These are phyloP conservation scores for Gallinago solitaria DNA, from an alignment of 2,797 vertebrate species.

Conservation along the genomic window DNA sequence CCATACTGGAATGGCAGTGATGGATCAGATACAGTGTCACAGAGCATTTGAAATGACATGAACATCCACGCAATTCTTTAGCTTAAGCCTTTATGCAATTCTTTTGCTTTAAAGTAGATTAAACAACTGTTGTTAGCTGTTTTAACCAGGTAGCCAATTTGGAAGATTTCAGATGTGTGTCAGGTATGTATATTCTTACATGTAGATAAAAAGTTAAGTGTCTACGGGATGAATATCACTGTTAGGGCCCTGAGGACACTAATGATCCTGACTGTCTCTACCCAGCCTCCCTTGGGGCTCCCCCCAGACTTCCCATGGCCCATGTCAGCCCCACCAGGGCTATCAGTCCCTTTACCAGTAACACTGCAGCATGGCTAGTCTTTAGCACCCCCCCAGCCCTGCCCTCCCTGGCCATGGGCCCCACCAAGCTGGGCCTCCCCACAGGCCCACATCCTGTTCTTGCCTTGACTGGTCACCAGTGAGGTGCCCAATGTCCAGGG, in stretches of 20 bases:
- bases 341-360: fast-evolving
- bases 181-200: not conserved
- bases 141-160: not conserved
- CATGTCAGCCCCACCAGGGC: fast-evolving
- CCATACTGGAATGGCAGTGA: not conserved
- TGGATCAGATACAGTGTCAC: not conserved
- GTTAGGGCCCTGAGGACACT: too few species aligned
- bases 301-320: fast-evolving
- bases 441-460: fast-evolving
- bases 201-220: fast-evolving
- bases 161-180: not conserved
- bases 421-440: not conserved
- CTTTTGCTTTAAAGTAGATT: not conserved
- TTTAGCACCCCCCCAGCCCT: not conserved
- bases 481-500: fast-evolving
- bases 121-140: not conserved
- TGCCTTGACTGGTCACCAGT: fast-evolving
- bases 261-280: not conserved
- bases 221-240: not conserved
- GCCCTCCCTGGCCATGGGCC: fast-evolving
- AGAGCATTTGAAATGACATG: not conserved
- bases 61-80: not conserved
- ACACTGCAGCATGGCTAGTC: fast-evolving
- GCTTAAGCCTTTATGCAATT: not conserved
- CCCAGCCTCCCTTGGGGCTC: not conserved